A percentile compares a stretch with the other conserved stretches of the same genome.
Evolutionary conservation across 1,140 invertebrate species (phyloP).

Genomic region (Antheraea pernyi): DNA sequence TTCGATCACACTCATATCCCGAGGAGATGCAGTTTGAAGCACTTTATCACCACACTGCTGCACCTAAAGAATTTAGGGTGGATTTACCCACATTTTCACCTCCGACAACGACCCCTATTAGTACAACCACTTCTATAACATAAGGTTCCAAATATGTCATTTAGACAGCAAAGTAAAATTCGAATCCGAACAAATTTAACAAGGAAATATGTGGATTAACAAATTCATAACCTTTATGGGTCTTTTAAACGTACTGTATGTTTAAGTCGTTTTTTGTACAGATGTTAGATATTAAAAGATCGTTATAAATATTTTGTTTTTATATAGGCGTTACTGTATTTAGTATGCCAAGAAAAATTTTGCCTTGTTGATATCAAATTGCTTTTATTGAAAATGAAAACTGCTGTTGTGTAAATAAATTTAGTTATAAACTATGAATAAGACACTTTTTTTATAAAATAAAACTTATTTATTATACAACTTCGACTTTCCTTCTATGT

Average conservation of each 20-base stretch:
- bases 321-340: background rate
- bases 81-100: slow-evolving; percentile 73
- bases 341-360: background rate
- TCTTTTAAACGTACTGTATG: slow-evolving; percentile 18
- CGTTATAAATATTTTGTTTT: slow-evolving; percentile 5
- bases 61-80: slow-evolving; percentile 52
- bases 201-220: background rate
- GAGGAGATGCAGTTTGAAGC: slow-evolving; percentile 76
- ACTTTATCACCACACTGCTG: slow-evolving; percentile 63
- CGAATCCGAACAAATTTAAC: background rate
- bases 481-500: background rate
- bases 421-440: slow-evolving; percentile 6
- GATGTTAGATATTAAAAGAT: slow-evolving; percentile 7
- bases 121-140: slow-evolving; percentile 16
- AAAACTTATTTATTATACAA: slow-evolving; percentile 15
- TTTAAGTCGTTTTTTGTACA: slow-evolving; percentile 10
- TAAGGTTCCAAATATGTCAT: background rate
- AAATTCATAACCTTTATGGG: background rate
- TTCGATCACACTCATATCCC: slow-evolving; percentile 69
- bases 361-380: slow-evolving; percentile 8
- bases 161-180: no score
- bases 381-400: slow-evolving; percentile 7
- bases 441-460: slow-evolving; percentile 13
- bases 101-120: slow-evolving; percentile 40
- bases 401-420: slow-evolving; percentile 14